phyloP scores from a whole-genome alignment of 2,888 invertebrate genomes.

The Petrophora chlorosata region DNA sequence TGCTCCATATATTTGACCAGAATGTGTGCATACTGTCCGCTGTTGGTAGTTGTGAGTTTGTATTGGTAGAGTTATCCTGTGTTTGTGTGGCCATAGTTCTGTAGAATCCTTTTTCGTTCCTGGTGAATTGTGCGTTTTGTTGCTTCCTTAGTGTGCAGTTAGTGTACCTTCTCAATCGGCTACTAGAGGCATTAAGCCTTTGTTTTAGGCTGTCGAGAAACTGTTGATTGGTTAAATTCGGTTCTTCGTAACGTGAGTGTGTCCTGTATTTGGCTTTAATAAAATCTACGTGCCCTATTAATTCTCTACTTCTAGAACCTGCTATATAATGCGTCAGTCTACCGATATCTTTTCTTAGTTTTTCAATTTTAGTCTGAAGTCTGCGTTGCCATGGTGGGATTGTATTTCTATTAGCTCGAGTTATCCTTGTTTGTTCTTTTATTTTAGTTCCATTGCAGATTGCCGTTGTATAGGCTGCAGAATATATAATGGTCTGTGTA shows the following conservation, averaged over 20 bases:
- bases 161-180: background rate
- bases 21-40: background rate
- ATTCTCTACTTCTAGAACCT: background rate
- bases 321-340: background rate
- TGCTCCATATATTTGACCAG: background rate
- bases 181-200: background rate
- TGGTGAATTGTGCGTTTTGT: background rate
- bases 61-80: background rate
- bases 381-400: no score
- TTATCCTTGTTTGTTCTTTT: no score
- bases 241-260: background rate
- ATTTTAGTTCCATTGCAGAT: no score
- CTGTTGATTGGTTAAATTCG: background rate
- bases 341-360: background rate
- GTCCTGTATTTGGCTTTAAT: background rate
- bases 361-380: no score
- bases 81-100: no score
- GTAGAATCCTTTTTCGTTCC: background rate
- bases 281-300: background rate
- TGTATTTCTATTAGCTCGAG: no score
- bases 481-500: background rate
- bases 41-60: background rate
- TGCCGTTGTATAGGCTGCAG: no score
- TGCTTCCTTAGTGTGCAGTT: background rate
- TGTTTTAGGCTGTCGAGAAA: background rate